Conservation (phyloP, 2,113 vertebrate genomes). For the Cynocephalus volans region DNA sequence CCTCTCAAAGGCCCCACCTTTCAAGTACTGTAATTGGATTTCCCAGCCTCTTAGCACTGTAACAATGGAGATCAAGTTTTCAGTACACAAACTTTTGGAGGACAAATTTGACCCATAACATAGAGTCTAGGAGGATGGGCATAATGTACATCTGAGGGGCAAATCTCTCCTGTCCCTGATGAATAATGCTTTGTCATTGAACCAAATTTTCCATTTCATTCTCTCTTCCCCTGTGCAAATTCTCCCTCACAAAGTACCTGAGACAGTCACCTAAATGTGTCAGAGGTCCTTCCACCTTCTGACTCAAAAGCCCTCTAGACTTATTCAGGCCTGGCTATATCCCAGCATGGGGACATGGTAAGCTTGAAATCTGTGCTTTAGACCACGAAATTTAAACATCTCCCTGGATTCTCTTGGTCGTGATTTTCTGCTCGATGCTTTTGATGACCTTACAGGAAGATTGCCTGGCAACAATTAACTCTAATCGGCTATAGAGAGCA, state of each 20-base stretch:
- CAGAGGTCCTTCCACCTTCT: not conserved
- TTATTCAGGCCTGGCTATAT: not conserved
- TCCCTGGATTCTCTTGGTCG: not conserved
- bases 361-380: not conserved
- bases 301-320: not conserved
- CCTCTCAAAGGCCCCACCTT: no score
- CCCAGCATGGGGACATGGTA: not conserved
- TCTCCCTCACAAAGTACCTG: not conserved
- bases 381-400: not conserved
- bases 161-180: not conserved
- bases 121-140: not conserved
- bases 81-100: no score
- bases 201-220: not conserved
- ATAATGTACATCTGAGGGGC: not conserved
- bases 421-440: slow-evolving; percentile 1
- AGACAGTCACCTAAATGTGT: not conserved
- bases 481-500: not conserved
- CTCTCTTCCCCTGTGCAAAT: not conserved
- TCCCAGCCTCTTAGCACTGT: no score
- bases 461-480: not conserved
- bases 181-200: not conserved
- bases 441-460: not conserved
- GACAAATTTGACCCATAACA: no score
- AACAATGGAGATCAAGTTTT: no score
- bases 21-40: no score